Evolutionary conservation across 2,888 invertebrate genomes (phyloP), one percentile per base, ranked within the genome.

Genomic region (Melinopterus prodromus): DNA sequence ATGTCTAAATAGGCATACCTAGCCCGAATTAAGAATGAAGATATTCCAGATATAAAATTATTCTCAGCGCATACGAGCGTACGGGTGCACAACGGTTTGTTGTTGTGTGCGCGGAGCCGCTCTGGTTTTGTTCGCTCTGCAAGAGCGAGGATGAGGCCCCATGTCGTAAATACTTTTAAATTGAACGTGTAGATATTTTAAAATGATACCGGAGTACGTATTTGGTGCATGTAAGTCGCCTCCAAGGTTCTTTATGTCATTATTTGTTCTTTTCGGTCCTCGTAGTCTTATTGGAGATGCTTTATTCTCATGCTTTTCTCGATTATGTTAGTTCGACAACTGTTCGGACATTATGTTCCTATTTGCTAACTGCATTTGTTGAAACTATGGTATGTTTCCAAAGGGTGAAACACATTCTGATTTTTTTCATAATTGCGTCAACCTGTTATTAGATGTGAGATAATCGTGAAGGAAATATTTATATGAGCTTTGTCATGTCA

Each of bases 181-280:
- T n/a, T 37, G 74, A 74, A 26, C 74, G 74, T 74, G 74, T 36
- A 74, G 74, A 74, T 74, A 74, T 74, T 74, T 74, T 5, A 37
- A 12, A 26, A 36, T 15, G 74, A 74, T 74, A 74, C 74, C 74
- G 74, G 36, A 35, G 35, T 74, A 74, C 37, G 74, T 35, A 74
- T 36, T 35, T 74, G 15, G 74, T 35, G n/a, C 36, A 37, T n/a
- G 35, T n/a, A 37, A 12, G 4, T 16, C 71, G 14, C 12, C 16
- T 26, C 26, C 71, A 35, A 35, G 35, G 16, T 37, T 74, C 74
- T 74, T 74, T 74, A 74, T 74, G 74, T 74, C 74, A 74, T 74
- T 74, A 74, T 74, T 36, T 74, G 74, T 74, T 74, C 36, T 74
- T 74, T 74, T 74, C 74, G 74, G 71, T 36, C 35, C 36, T 14